Evolutionary conservation across 2,888 invertebrate species (phyloP), one percentile per base, ranked within the genome.

Genomic region (Mylabris sibirica): DNA sequence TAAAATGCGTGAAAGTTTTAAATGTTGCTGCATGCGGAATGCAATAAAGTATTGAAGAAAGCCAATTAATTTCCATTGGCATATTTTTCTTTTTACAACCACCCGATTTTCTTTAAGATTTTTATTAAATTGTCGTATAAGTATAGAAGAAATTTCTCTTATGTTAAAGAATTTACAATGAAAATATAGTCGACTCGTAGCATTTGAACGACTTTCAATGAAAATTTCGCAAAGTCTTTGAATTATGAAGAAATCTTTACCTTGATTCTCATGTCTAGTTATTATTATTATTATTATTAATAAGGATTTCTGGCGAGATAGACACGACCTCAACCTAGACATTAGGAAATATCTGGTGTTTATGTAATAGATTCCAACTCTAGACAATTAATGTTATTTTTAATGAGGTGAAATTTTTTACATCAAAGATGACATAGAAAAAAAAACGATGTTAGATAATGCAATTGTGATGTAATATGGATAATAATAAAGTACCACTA

Each of bases 241-340:
- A 38, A 38, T 38, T 44, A 17, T 44, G n/a, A 17, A n/a, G 44
- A 44, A 44, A 49, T 49, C 11, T 49, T 49, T 11, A 49, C 49
- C 49, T 49, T 49, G 49, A 49, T 49, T 49, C 11, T 44, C 0
- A 2, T 12, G 1, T 35, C 35, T n/a, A n/a, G n/a, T n/a, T n/a
- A n/a, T n/a, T n/a, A n/a, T n/a, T n/a, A n/a, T n/a, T n/a, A 14
- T 12, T 41, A 35, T 35, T 11, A 35, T 35, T 41, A n/a, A n/a
- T 49, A 44, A 44, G 1, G 20, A 22, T 49, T 49, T 49, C 17
- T 49, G 3, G 12, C 1, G 5, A 17, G 17, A 6, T 2, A 53
- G 24, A 24, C 22, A 14, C 53, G 24, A 53, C 53, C 53, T 53
- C 53, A 53, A 53, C 53, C 53, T 53, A 53, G 53, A 53, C 53